Base-by-base conservation (phyloP, 2,797 vertebrate genomes). In the Pseudomugil tenellus region DNA sequence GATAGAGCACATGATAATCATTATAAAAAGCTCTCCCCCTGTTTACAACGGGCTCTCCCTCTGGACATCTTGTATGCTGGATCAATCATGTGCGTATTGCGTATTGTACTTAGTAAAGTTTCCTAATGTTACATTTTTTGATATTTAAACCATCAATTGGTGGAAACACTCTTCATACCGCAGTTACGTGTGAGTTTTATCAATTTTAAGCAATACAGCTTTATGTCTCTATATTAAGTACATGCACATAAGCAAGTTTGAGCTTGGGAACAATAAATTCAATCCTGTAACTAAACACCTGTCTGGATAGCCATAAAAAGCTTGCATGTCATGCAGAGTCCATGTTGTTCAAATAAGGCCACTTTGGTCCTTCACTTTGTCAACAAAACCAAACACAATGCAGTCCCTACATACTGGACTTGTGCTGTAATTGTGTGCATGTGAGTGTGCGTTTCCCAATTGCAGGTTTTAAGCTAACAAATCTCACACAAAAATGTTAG, bases 241-340 rank as follows among this genome's bases (percentile, higher is more conserved):
- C 21, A 23, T 55, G 51, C 10, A 41, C 61, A 23, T 39, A 26
- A 39, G 60, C 35, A 56, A 72, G 54, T 67, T 62, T 49, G 53
- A 34, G 46, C 25, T 39, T 63, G 31, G 52, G 56, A 58, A 53
- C 71, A 61, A 79, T 83, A 69, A 87, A 93, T 85, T 86, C 76
- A 86, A 88, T 81, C 80, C 69, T 75, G 91, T 90, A 93, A 94
- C 86, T 35, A 13, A 81, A 93, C 78, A 89, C 84, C 65, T 55
- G 79, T 80, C 80, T 69, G 61, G 60, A 65, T 74, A 86, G 76
- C 78, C 53, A 77, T 81, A 74, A 79, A 86, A 86, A 85, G 88
- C 85, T 93, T 80, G 28, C 61, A 67, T 92, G 83, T 89, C 91
- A 84, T 58, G 67, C 83, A 76, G 75, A 74, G 85, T 80, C 74